Evolutionary conservation across 2,113 vertebrate genomes (phyloP).

Genomic region (Pomatorhinus ruficollis): DNA sequence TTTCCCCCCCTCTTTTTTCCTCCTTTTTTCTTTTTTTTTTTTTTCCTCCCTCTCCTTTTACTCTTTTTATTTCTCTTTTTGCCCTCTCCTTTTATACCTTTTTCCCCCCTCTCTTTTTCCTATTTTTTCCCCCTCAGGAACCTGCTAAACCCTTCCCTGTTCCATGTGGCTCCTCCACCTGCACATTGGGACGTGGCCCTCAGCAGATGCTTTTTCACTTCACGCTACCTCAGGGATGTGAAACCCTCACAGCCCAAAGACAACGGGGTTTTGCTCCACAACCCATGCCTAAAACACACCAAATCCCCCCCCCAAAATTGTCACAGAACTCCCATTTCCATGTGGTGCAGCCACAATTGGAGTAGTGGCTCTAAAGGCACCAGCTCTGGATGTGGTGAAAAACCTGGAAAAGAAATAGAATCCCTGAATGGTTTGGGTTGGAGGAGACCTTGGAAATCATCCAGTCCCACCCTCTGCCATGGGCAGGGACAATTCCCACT

Average conservation of each 20-base stretch:
- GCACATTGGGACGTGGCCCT: neutral
- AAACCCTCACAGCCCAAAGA: neutral
- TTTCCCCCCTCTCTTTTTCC: neutral
- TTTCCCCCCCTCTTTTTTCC: accelerated
- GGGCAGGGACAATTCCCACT: neutral
- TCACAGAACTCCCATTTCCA: neutral
- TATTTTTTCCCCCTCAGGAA: neutral
- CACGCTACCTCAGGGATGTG: accelerated
- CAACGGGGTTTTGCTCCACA: accelerated
- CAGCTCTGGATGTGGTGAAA: neutral
- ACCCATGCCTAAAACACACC: accelerated
- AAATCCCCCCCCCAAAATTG: neutral
- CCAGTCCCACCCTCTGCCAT: neutral
- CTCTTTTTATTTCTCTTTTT: too few species aligned
- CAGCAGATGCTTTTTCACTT: neutral
- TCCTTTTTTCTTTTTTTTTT: accelerated
- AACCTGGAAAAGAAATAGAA: neutral
- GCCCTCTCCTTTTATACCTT: accelerated
- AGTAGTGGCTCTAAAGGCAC: neutral
- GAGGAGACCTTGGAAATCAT: neutral
- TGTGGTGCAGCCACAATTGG: accelerated
- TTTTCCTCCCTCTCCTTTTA: too few species aligned
- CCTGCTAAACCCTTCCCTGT: neutral
- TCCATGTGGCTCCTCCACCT: neutral
- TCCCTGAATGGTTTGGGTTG: neutral